These are phyloP conservation scores for Toxotes chatareus DNA, from an alignment of 2,113 vertebrate species.

Conservation along the genomic window DNA sequence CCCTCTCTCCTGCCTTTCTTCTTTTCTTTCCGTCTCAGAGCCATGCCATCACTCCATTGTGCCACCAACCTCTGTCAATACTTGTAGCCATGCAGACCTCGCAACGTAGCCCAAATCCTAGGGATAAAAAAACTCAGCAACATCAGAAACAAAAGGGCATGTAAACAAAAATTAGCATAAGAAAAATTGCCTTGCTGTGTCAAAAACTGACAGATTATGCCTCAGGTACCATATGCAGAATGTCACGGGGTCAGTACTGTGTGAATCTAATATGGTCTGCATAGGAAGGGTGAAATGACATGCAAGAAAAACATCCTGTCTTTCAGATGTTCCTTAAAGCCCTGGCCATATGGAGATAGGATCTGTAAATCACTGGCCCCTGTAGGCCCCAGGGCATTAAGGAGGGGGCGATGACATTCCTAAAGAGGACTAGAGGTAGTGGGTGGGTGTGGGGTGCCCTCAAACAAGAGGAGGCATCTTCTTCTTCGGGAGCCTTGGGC, in stretches of 20 bases:
- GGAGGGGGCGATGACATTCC: slow-evolving; percentile 31
- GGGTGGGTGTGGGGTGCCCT: slow-evolving; percentile 23
- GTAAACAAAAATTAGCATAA: slow-evolving; percentile 67
- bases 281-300: slow-evolving; percentile 48
- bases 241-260: slow-evolving; percentile 55
- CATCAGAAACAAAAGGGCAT: slow-evolving; percentile 60
- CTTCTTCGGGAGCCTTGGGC: slow-evolving; percentile 55
- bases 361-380: slow-evolving; percentile 62
- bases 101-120: slow-evolving; percentile 53
- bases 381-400: slow-evolving; percentile 42
- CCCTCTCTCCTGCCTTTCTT: slow-evolving; percentile 43
- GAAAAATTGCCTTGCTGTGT: slow-evolving; percentile 36
- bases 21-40: slow-evolving; percentile 40
- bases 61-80: slow-evolving; percentile 35
- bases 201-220: slow-evolving; percentile 65
- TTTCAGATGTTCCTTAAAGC: slow-evolving; percentile 57
- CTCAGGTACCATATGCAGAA: slow-evolving; percentile 71
- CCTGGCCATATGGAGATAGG: slow-evolving; percentile 55
- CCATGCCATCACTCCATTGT: slow-evolving; percentile 47
- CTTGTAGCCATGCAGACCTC: slow-evolving; percentile 3
- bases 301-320: slow-evolving; percentile 50
- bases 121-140: slow-evolving; percentile 40
- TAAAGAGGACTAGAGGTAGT: slow-evolving; percentile 28
- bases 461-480: slow-evolving; percentile 28
- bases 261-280: slow-evolving; percentile 28